These are phyloP conservation scores for Littorina saxatilis DNA, from an alignment of 1,140 invertebrate genomes.

Conservation along the genomic window DNA sequence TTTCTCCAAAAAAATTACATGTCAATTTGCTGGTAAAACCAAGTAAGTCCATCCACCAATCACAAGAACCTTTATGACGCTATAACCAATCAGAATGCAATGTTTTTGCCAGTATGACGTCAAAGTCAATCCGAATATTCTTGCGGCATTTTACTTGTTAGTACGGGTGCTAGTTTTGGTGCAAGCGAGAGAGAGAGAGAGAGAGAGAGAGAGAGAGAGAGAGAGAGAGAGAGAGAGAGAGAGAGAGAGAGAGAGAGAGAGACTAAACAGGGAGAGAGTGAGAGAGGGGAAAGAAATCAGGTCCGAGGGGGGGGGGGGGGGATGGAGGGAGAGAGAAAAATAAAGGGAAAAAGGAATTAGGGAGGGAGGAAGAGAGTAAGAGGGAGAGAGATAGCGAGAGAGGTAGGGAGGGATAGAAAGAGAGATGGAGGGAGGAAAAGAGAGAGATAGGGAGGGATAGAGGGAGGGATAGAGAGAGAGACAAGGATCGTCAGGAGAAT, in stretches of 20 bases:
- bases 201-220: conserved; percentile 24
- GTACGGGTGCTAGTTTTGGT: neutral
- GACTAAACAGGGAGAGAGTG: neutral
- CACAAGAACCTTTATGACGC: no score
- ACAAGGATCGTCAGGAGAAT: neutral
- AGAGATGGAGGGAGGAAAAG: neutral
- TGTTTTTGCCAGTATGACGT: no score
- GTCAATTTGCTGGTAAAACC: no score
- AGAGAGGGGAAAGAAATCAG: conserved; percentile 8
- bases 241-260: neutral
- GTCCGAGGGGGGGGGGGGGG: neutral
- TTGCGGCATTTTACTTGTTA: neutral
- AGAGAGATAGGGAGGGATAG: neutral
- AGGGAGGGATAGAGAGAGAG: neutral
- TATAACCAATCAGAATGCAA: neutral
- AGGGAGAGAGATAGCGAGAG: neutral
- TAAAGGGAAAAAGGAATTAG: conserved; percentile 4
- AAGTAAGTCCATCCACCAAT: no score
- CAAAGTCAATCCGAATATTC: no score
- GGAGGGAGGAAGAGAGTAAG: neutral
- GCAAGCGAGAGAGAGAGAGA: conserved; percentile 17
- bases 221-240: conserved; percentile 12
- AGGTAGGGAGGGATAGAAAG: neutral
- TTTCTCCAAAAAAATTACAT: no score
- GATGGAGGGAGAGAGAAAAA: conserved; percentile 22